Evolutionary conservation across 2,888 invertebrate genomes (phyloP), one percentile per base, ranked within the genome.

Genomic region (Nomada ruficornis): DNA sequence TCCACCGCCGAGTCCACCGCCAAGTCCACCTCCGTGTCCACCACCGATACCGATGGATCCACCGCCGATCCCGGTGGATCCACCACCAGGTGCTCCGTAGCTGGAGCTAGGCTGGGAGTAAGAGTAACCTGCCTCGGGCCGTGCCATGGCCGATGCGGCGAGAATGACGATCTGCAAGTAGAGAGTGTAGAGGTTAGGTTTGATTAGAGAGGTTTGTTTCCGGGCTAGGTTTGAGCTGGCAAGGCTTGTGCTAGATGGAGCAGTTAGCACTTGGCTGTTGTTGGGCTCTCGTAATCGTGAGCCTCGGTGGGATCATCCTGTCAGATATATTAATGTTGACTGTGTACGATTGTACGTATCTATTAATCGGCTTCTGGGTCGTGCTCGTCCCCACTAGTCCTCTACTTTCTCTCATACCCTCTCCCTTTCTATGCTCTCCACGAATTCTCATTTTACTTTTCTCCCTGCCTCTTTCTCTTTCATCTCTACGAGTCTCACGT

Each of bases 101-200:
- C 90, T 90, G 47, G 91, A 90, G 83, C 92, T 91, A 5, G 92
- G 92, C 36, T 69, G 92, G 86, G 77, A 90, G 85, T 93, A 93
- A 7, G 91, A 92, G 83, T 93, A 91, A 13, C 93, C 93, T 75
- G 94, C 93, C 87, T 94, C 94, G 47, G 94, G 94, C 85, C 93
- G 90, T 80, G 94, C 94, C 90, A 92, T 88, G 86, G 92, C 94
- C 92, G 92, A 89, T 47, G 91, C 89, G 91, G 92, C 94, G 84
- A 94, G 88, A 83, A 93, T 91, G 90, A 94, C 91, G 87, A 94
- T 93, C 94, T 80, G 20, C 9, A 60, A 81, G 55, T n/a, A 54
- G 7, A 55, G 20, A 20, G 42, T 44, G 15, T 20, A 57, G 3
- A 26, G n/a, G 7, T 44, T 23, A 65, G 20, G 13, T 36, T 44